A percentile compares a stretch with the other conserved stretches of the same genome.
Conservation (phyloP, 2,797 vertebrate species). For the Epinephelus awoara region DNA sequence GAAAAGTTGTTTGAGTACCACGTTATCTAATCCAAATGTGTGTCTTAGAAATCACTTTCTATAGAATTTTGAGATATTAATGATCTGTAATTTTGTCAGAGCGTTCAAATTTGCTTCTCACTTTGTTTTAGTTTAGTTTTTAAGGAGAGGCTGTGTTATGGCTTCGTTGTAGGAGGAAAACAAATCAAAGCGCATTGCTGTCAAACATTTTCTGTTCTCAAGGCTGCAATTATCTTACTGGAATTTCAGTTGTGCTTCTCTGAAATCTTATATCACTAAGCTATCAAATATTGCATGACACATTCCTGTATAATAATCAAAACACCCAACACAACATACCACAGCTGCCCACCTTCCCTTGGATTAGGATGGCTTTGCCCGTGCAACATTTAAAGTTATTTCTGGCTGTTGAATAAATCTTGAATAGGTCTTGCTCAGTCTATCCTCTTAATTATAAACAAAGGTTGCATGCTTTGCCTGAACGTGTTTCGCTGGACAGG, state of each 20-base stretch:
- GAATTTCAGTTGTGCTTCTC: not conserved
- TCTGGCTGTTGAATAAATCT: slow-evolving; percentile 28
- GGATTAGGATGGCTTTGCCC: slow-evolving; percentile 16
- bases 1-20: not conserved
- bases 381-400: slow-evolving; percentile 32
- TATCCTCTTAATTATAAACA: slow-evolving; percentile 51
- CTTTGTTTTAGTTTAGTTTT: not conserved
- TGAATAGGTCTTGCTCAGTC: slow-evolving; percentile 27
- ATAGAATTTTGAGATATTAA: not conserved
- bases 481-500: slow-evolving; percentile 29
- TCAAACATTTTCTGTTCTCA: not conserved
- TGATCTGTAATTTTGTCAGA: not conserved
- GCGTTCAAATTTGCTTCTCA: not conserved
- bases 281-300: slow-evolving; percentile 5
- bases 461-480: slow-evolving; percentile 22
- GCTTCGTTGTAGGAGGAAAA: not conserved
- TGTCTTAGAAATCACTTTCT: not conserved
- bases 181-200: not conserved
- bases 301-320: slow-evolving; percentile 11
- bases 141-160: not conserved
- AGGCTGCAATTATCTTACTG: not conserved
- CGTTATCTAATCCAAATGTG: not conserved
- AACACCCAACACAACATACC: not conserved
- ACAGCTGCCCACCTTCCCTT: not conserved
- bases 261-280: not conserved